Evolutionary conservation across 2,797 vertebrate genomes (phyloP), one percentile per base, ranked within the genome.

Genomic region (Sebastes nivosus): DNA sequence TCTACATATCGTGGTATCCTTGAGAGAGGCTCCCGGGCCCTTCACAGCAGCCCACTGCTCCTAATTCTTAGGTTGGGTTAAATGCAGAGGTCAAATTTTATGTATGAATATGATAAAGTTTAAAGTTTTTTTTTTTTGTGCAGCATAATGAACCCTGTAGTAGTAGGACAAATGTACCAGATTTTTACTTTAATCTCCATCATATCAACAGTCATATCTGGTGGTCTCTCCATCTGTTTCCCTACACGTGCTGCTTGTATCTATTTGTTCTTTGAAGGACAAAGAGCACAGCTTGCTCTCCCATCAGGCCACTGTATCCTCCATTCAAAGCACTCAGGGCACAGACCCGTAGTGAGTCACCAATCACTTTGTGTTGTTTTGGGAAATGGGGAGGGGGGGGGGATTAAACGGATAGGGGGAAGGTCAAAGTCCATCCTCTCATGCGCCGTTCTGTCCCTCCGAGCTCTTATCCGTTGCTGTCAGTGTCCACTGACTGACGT

Each of bases 401-500:
- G 36, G 55, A 58, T 83, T 87, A 83, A 86, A 94, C 57, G 34
- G 87, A 91, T 87, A 87, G 87, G 71, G 91, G 94, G 93, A 94
- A 96, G 95, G 95, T 95, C 94, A 94, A 87, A 91, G 94, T 95
- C 94, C 95, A 84, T 88, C 83, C 80, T 88, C 73, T 88, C 72
- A 36, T 91, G 85, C 84, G 86, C 86, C 18, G 58, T 42, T 81
- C 81, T 94, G 94, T 95, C 94, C 93, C 95, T 94, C 78, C 30
- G 27, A 96, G 95, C 94, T 87, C 88, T 92, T 88, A 93, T 95
- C 89, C 25, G 71, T 77, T 88, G 89, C 89, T 93, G 92, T 95
- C 91, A 92, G 79, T 93, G 94, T 95, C 94, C 94, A 93, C 92
- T 92, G 94, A 93, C 88, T 94, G 93, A 95, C 85, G 87, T 92